Base-by-base conservation (phyloP, 2,797 vertebrate species). In the Neosalanx taihuensis region DNA sequence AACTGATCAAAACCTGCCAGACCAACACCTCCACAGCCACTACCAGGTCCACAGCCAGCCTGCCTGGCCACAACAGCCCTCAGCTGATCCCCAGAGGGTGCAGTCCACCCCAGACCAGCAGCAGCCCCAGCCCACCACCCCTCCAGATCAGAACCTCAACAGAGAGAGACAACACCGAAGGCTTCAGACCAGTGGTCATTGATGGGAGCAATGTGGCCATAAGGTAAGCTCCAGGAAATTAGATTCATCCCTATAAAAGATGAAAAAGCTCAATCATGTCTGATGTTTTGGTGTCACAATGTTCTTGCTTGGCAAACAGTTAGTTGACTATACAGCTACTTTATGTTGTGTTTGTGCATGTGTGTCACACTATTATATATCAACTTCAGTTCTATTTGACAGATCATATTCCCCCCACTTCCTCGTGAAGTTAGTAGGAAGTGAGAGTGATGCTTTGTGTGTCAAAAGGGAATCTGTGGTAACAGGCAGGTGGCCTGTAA, bases 121-220 rank as follows among this genome's bases (percentile, higher is more conserved):
- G 76, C 30, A 29, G 57, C 26, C 74, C 84, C 0, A 10, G 33
- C 0, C 77, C 31, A 29, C 56, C 26, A 10, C 13, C 72, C 72
- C 74, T 70, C 1, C 76, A 83, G 62, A 37, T 7, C 23, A 26
- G 9, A 51, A 12, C 57, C 18, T 41, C 72, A 62, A 0, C 74
- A 12, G 84, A 80, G 1, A 20, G 49, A 0, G 89, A 89, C 6
- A 33, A 74, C 0, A 76, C 75, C 0, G 26, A 72, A 0, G 78
- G 77, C 56, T 86, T 96, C 87, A 91, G 95, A 75, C 89, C 94
- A 0, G 93, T 98, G 6, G 95, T 98, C 57, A 96, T 98, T 0
- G 96, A 98, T 0, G 96, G 96, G 69, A 97, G 96, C 90, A 98
- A 98, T 0, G 94, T 98, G 53, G 96, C 96, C 26, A 97, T 97